A percentile compares a stretch with the other conserved stretches of the same genome.
These are phyloP conservation scores for Hippocampus kuda DNA, from an alignment of 2,797 vertebrate genomes.

Conservation along the genomic window DNA sequence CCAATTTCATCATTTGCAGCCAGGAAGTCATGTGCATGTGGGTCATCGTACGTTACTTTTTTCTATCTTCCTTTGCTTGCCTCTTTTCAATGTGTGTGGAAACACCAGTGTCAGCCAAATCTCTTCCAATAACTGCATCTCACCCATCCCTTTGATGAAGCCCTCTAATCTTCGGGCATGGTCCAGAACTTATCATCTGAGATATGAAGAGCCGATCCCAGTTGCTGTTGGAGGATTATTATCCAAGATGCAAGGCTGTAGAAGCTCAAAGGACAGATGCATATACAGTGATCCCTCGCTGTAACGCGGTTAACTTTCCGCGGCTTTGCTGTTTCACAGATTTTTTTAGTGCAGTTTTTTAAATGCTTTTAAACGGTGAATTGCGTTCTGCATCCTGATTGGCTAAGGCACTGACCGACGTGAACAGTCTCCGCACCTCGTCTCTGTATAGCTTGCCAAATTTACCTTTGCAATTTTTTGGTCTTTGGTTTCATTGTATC, in stretches of 20 bases:
- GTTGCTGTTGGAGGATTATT: background rate
- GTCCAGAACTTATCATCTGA: background rate
- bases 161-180: slow-evolving; percentile 6
- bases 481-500: too few species aligned
- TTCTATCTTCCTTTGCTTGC: background rate
- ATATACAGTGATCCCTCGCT: background rate
- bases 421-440: too few species aligned
- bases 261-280: background rate
- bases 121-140: background rate
- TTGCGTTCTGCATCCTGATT: too few species aligned
- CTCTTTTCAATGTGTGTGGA: background rate
- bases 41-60: background rate
- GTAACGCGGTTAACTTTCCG: too few species aligned
- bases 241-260: background rate
- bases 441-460: too few species aligned
- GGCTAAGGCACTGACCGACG: too few species aligned
- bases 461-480: too few species aligned
- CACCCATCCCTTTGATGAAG: slow-evolving; percentile 1
- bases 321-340: too few species aligned
- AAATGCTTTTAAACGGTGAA: too few species aligned
- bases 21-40: background rate
- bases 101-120: background rate
- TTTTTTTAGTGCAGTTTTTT: too few species aligned
- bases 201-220: background rate
- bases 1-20: background rate